Conservation (phyloP, 1,140 invertebrate species). For the Nymphalis io region DNA sequence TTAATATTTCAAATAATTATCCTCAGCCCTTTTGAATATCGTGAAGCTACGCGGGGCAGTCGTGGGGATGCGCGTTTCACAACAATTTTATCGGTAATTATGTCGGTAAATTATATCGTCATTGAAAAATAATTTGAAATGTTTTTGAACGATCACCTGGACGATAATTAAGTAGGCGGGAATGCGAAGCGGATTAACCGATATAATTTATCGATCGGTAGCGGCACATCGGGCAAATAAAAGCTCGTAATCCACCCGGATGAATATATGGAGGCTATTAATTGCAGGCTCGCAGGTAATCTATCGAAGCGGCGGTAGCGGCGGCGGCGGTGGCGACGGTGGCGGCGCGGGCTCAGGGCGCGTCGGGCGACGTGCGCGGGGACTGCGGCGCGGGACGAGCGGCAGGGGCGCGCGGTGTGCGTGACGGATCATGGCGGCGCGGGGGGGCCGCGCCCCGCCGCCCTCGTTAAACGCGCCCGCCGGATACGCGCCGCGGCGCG, state of each 20-base stretch:
- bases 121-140: constrained; percentile 15
- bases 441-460: constrained; percentile 58
- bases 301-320: constrained; percentile 55
- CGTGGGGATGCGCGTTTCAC: constrained; percentile 1
- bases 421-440: constrained; percentile 73
- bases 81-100: background rate
- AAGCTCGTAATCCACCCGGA: constrained; percentile 70
- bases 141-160: constrained; percentile 19
- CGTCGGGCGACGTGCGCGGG: constrained; percentile 34
- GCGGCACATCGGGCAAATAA: constrained; percentile 58
- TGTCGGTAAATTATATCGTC: constrained; percentile 10
- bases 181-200: constrained; percentile 42
- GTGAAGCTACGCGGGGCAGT: background rate
- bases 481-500: constrained; percentile 64
- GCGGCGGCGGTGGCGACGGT: constrained; percentile 30
- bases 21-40: background rate
- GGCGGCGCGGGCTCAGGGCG: constrained; percentile 34
- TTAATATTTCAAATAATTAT: constrained; percentile 2
- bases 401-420: constrained; percentile 53
- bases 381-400: constrained; percentile 33
- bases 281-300: constrained; percentile 76
- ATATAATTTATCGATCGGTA: constrained; percentile 50
- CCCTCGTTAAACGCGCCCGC: constrained; percentile 69
- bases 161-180: constrained; percentile 27
- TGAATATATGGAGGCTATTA: constrained; percentile 76